Evolutionary conservation across 2,888 invertebrate species (phyloP).

Genomic region (Synanthedon formicaeformis): DNA sequence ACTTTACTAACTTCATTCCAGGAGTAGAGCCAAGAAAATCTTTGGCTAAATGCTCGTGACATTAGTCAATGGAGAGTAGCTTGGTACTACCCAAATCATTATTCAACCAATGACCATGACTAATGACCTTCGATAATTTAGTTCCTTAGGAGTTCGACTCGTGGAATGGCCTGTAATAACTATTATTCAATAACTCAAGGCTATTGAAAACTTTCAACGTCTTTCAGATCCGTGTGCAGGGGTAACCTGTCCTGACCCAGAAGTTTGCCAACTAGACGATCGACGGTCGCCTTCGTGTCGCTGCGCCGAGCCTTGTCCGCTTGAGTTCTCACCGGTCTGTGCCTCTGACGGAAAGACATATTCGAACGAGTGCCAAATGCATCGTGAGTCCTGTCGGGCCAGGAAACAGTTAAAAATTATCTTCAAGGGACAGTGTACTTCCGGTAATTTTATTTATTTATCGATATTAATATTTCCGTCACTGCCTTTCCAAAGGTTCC

Average conservation of each 20-base stretch:
- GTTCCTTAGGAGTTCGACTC: too few relatives aligned
- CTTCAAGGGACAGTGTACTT: constrained; percentile 85
- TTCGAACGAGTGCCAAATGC: constrained; percentile 86
- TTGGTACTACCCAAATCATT: too few relatives aligned
- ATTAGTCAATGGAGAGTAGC: too few relatives aligned
- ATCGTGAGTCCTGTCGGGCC: constrained; percentile 83
- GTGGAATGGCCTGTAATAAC: too few relatives aligned
- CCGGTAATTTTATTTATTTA: constrained; percentile 63
- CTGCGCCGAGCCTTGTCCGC: constrained; percentile 83
- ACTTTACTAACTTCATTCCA: too few relatives aligned
- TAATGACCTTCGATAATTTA: too few relatives aligned
- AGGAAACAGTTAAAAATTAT: constrained; percentile 81
- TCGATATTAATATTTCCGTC: too few relatives aligned
- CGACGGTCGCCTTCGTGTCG: constrained; percentile 82
- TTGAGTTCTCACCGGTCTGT: constrained; percentile 83
- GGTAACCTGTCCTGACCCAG: constrained; percentile 81
- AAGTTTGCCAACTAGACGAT: constrained; percentile 86
- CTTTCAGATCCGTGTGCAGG: constrained; percentile 85
- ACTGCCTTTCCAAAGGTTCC: too few relatives aligned
- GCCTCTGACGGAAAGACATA: constrained; percentile 86
- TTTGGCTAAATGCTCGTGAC: too few relatives aligned
- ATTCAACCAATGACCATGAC: too few relatives aligned
- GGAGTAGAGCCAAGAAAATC: too few relatives aligned
- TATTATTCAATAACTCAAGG: not conserved
- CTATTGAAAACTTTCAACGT: not conserved